phyloP scores from a whole-genome alignment of 2,113 vertebrate species.

The Anser cygnoides region DNA sequence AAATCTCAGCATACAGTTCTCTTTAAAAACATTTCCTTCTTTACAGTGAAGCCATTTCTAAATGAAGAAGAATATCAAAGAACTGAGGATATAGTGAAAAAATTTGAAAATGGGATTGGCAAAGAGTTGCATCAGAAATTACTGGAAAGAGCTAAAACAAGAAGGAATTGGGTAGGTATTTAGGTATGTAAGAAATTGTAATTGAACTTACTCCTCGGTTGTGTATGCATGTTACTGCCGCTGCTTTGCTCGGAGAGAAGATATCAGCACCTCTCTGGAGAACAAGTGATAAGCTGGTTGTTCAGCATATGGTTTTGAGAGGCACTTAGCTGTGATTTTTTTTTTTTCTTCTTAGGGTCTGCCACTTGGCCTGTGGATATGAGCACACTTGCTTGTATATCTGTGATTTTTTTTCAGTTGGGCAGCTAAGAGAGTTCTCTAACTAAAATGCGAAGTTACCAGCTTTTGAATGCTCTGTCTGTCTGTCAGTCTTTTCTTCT shows the following conservation, averaged over 20 bases:
- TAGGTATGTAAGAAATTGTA: background rate
- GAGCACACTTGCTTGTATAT: background rate
- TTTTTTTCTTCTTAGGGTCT: background rate
- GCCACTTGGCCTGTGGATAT: background rate
- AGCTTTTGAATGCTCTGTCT: background rate
- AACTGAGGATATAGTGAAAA: constrained; percentile 83
- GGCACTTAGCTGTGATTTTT: background rate
- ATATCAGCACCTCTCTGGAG: background rate
- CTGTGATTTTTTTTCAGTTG: background rate
- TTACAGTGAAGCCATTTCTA: constrained; percentile 90
- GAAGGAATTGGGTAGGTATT: constrained; percentile 90
- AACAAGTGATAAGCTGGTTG: background rate
- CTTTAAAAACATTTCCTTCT: constrained; percentile 25
- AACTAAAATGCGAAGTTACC: background rate
- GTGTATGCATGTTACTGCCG: background rate
- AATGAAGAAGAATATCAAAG: constrained; percentile 84
- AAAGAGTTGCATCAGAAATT: constrained; percentile 88
- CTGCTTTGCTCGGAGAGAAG: background rate
- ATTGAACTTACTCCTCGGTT: background rate
- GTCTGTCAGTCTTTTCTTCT: background rate
- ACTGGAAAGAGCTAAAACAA: constrained; percentile 86
- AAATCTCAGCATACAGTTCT: background rate
- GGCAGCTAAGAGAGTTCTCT: background rate
- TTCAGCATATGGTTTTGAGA: background rate
- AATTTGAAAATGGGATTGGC: constrained; percentile 88